A percentile compares a stretch with the other conserved stretches of the same genome.
These are phyloP conservation scores for Sula dactylatra DNA, from an alignment of 2,113 vertebrate species.

Conservation along the genomic window DNA sequence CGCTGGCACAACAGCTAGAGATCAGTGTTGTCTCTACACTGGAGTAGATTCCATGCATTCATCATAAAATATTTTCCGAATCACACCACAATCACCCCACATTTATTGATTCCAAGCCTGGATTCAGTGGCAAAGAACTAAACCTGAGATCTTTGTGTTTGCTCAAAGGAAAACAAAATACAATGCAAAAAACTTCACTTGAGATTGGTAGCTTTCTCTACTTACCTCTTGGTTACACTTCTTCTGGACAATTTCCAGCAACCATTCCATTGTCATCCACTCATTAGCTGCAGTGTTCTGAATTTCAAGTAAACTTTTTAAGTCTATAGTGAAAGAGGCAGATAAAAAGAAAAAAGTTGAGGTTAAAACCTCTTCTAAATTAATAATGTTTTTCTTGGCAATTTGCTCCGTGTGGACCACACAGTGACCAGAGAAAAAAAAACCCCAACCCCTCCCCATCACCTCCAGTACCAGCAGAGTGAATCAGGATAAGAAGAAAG, in stretches of 20 bases:
- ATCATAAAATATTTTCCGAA: not conserved
- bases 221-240: not conserved
- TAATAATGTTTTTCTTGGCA: not conserved
- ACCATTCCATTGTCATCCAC: not conserved
- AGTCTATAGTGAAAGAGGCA: not conserved
- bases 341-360: not conserved
- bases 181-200: not conserved
- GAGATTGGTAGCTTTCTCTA: not conserved
- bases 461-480: not conserved
- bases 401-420: not conserved
- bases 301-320: not conserved
- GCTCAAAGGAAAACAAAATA: not conserved
- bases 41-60: not conserved
- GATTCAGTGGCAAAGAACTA: not conserved
- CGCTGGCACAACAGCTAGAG: not conserved
- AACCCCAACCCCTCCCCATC: accelerated
- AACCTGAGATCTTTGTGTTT: not conserved
- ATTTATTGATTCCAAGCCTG: not conserved
- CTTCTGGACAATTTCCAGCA: not conserved
- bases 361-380: not conserved
- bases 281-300: not conserved
- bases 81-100: not conserved
- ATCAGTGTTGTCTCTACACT: not conserved
- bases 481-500: not conserved
- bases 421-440: not conserved